Evolutionary conservation across 2,797 vertebrate genomes (phyloP).

Genomic region (Cossypha heuglini): DNA sequence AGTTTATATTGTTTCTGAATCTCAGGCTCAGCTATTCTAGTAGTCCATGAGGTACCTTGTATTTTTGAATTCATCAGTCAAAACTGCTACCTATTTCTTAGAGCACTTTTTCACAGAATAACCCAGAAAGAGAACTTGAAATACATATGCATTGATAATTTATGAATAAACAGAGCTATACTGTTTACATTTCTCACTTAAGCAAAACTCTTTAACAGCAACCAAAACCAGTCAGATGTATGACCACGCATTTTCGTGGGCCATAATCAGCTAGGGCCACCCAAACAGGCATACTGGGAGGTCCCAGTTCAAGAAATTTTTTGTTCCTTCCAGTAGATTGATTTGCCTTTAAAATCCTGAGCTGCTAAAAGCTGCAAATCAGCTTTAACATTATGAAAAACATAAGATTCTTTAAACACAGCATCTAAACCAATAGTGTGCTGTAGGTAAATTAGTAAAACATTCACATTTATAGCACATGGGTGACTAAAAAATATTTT

Average conservation of each 20-base stretch:
- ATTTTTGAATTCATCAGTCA: neutral
- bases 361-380: neutral
- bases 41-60: neutral
- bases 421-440: neutral
- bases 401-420: neutral
- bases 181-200: neutral
- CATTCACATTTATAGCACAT: neutral
- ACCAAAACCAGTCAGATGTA: neutral
- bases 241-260: neutral
- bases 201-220: neutral
- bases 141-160: neutral
- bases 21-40: neutral
- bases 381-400: neutral
- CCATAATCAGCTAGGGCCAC: slow-evolving; percentile 7
- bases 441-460: neutral
- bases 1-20: neutral
- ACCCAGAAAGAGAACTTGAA: neutral
- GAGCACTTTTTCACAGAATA: neutral
- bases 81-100: neutral
- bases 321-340: neutral
- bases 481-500: neutral
- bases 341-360: neutral
- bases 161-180: slow-evolving; percentile 1
- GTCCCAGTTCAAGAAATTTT: neutral
- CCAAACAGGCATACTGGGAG: neutral